These are phyloP conservation scores for Chelon auratus DNA, from an alignment of 2,797 vertebrate genomes.

Conservation along the genomic window DNA sequence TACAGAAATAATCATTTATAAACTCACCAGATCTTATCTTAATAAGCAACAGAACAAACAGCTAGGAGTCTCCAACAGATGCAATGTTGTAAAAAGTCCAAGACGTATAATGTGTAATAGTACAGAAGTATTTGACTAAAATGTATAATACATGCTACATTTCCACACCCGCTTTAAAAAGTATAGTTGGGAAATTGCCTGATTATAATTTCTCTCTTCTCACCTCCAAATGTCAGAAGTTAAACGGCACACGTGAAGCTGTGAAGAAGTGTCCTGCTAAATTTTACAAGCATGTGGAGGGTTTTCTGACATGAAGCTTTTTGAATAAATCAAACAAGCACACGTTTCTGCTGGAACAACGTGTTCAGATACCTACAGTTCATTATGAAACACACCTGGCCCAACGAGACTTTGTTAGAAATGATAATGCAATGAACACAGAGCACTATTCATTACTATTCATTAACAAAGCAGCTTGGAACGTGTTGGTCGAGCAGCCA, in stretches of 20 bases:
- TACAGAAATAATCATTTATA: too few species aligned
- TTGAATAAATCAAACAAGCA: background rate
- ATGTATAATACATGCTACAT: background rate
- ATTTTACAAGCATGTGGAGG: background rate
- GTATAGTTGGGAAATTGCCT: background rate
- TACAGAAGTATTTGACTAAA: background rate
- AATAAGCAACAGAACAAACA: too few species aligned
- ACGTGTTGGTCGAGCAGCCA: slow-evolving; percentile 3
- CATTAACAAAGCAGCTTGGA: slow-evolving; percentile 3
- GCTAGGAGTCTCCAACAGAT: too few species aligned
- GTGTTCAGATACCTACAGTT: background rate
- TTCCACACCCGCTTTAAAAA: background rate
- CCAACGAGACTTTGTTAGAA: background rate
- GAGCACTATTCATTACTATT: slow-evolving; percentile 4
- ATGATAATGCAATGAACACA: background rate
- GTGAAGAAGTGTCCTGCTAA: slow-evolving; percentile 2
- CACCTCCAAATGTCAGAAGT: background rate
- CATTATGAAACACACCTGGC: background rate
- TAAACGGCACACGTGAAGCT: background rate
- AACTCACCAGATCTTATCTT: too few species aligned
- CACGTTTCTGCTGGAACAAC: background rate
- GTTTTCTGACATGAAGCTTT: slow-evolving; percentile 5
- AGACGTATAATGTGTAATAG: too few species aligned
- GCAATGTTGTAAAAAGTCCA: too few species aligned
- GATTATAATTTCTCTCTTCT: background rate